These are phyloP conservation scores for Brachycybe producta DNA, from an alignment of 2,888 invertebrate genomes.

Conservation along the genomic window DNA sequence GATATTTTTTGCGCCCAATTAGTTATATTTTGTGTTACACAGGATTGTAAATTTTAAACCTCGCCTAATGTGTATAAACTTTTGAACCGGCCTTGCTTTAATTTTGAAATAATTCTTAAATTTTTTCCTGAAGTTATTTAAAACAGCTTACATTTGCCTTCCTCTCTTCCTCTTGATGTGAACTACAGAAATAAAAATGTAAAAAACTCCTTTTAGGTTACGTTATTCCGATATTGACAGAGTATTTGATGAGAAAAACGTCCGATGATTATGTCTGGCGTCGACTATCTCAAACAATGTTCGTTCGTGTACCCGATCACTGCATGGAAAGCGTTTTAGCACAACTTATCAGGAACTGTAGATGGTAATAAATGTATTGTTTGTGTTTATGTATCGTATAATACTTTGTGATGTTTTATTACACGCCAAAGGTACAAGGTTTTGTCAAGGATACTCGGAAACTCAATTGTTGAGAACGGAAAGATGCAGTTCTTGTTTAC, in stretches of 20 bases:
- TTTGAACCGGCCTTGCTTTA: too few species aligned
- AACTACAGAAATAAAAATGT: too few species aligned
- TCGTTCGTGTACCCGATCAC: slow-evolving; percentile 10
- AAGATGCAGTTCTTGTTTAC: slow-evolving; percentile 7
- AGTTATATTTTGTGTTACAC: too few species aligned
- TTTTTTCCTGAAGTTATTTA: too few species aligned
- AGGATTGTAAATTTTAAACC: too few species aligned
- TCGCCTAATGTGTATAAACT: too few species aligned
- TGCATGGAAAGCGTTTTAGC: slow-evolving; percentile 13
- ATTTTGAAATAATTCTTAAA: too few species aligned
- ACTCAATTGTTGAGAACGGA: background rate
- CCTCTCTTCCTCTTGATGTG: background rate
- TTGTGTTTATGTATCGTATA: background rate
- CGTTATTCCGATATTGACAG: background rate
- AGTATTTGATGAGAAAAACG: slow-evolving; percentile 2
- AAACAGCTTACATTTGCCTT: background rate
- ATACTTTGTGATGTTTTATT: background rate
- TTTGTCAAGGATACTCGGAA: slow-evolving; percentile 11
- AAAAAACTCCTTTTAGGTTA: background rate
- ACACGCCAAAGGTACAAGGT: slow-evolving; percentile 1
- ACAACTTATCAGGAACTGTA: background rate
- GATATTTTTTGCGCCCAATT: too few species aligned
- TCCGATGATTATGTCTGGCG: slow-evolving; percentile 18
- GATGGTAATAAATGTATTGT: background rate
- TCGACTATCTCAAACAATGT: slow-evolving; percentile 8